phyloP scores from a whole-genome alignment of 2,888 invertebrate genomes.

The Crematogaster levior region DNA sequence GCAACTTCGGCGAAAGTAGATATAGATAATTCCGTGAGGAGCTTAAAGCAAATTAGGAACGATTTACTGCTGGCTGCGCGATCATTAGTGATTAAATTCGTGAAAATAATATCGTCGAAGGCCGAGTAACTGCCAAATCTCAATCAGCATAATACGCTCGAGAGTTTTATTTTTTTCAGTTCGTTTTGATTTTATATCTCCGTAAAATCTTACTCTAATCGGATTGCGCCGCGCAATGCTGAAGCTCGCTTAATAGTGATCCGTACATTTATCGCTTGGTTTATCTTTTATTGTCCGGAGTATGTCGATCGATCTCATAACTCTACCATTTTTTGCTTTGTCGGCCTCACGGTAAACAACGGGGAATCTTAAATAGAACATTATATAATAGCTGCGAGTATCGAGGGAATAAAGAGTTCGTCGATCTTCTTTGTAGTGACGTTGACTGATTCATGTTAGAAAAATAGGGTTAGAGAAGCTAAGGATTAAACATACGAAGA shows the following conservation, averaged over 20 bases:
- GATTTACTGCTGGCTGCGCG: conserved; percentile 67
- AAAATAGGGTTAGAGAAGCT: neutral
- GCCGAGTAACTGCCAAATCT: conserved; percentile 21
- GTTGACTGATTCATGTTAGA: conserved; percentile 27
- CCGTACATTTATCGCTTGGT: neutral
- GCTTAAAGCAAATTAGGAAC: conserved; percentile 69
- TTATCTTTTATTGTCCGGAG: conserved; percentile 12
- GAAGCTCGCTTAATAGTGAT: neutral
- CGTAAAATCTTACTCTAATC: conserved; percentile 33
- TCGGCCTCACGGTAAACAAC: neutral
- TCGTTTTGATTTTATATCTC: neutral
- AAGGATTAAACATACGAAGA: neutral
- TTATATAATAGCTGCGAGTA: neutral
- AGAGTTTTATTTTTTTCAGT: neutral
- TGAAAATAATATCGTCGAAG: conserved; percentile 60
- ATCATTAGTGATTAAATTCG: conserved; percentile 57
- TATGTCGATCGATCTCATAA: neutral
- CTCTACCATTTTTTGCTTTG: neutral
- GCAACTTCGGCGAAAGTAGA: conserved; percentile 56
- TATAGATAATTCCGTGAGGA: conserved; percentile 61
- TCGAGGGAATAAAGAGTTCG: conserved; percentile 1
- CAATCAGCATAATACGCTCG: neutral
- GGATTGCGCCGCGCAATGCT: conserved; percentile 17
- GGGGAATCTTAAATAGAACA: conserved; percentile 4
- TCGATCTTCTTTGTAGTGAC: conserved; percentile 23